A percentile compares a stretch with the other conserved stretches of the same genome.
These are phyloP conservation scores for Halcyon chelicuti DNA, from an alignment of 2,797 vertebrate species.

Conservation along the genomic window DNA sequence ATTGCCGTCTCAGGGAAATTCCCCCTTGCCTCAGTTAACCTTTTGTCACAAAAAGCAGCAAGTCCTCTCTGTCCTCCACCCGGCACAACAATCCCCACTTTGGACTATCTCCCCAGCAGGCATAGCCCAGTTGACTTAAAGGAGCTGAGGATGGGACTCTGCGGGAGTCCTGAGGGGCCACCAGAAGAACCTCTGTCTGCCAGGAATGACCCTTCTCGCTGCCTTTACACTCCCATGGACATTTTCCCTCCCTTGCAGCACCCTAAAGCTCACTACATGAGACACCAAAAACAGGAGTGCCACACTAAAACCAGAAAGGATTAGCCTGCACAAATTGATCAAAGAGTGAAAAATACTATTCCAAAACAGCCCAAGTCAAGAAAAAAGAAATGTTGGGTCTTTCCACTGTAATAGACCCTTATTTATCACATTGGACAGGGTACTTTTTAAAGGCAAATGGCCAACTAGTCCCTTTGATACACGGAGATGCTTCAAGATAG, in stretches of 20 bases:
- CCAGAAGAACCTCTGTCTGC: not conserved
- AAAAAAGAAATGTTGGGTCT: constrained; percentile 11
- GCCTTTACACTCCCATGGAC: not conserved
- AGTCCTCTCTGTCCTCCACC: not conserved
- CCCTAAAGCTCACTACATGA: not conserved
- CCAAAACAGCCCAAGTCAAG: not conserved
- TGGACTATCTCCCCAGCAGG: not conserved
- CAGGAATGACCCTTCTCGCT: not conserved
- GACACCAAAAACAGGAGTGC: not conserved
- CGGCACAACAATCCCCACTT: not conserved
- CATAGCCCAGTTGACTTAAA: not conserved
- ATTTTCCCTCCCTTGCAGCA: not conserved
- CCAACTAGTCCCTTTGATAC: constrained; percentile 46
- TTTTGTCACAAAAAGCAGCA: not conserved
- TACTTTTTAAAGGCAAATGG: constrained; percentile 47
- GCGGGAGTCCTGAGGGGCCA: not conserved
- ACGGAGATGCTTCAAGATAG: constrained; percentile 64
- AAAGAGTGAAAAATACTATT: not conserved
- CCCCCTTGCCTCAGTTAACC: not conserved
- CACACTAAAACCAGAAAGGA: not conserved
- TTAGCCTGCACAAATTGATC: not conserved
- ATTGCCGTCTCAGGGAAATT: not conserved
- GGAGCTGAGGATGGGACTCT: not conserved
- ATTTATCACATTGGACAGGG: constrained; percentile 11
- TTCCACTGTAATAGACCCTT: constrained; percentile 3